phyloP scores from a whole-genome alignment of 2,888 invertebrate species.

The Morpho deidamia region DNA sequence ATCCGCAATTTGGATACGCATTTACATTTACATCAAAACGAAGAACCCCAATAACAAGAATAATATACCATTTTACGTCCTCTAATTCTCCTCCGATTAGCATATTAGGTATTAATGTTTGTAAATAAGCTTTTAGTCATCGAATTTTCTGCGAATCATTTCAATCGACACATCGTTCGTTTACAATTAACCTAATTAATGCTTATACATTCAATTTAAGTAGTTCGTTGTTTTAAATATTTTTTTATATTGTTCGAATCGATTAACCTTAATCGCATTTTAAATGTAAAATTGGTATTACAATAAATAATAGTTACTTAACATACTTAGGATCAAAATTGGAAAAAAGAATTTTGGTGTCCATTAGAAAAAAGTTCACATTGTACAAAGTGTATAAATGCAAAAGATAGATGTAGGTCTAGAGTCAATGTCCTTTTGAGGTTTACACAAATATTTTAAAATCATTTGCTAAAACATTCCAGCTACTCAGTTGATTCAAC shows the following conservation, averaged over 20 bases:
- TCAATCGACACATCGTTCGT: constrained; percentile 24
- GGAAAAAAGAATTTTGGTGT: neutral
- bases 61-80: constrained; percentile 19
- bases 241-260: constrained; percentile 18
- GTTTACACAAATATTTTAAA: constrained; percentile 34
- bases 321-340: neutral
- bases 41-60: constrained; percentile 20
- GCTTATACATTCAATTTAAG: constrained; percentile 8
- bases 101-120: constrained; percentile 12
- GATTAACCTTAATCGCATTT: constrained; percentile 43
- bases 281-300: neutral
- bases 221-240: neutral
- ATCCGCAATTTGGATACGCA: constrained; percentile 36
- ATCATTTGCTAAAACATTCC: constrained; percentile 30
- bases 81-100: constrained; percentile 22
- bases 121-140: constrained; percentile 9
- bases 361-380: neutral
- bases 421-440: constrained; percentile 39
- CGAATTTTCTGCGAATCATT: constrained; percentile 3
- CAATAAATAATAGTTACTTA: neutral
- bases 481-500: constrained; percentile 26
- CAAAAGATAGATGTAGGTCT: constrained; percentile 13
- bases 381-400: neutral
- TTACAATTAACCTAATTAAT: constrained; percentile 45
- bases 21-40: constrained; percentile 25